phyloP scores from a whole-genome alignment of 2,888 invertebrate genomes.

The Aporophyla nigra region DNA sequence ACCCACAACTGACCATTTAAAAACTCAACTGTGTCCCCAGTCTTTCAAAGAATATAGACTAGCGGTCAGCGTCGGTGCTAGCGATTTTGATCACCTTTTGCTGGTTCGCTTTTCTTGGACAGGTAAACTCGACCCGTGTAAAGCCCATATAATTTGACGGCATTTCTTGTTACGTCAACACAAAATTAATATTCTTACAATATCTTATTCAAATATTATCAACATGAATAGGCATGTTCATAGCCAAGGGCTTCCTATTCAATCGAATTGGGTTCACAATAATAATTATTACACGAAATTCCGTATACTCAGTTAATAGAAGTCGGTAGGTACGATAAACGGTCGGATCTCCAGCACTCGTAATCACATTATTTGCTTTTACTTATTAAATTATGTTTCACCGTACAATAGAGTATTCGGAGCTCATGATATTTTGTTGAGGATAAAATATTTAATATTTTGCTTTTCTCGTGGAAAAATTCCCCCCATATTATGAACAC shows the following conservation, averaged over 20 bases:
- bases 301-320: constrained; percentile 18
- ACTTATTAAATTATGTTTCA: constrained; percentile 39
- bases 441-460: constrained; percentile 20
- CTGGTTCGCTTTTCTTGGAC: neutral
- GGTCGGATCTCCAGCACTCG: constrained; percentile 24
- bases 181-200: constrained; percentile 1
- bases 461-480: constrained; percentile 4
- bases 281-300: constrained; percentile 40
- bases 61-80: too few species aligned
- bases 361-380: constrained; percentile 39
- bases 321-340: constrained; percentile 13
- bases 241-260: constrained; percentile 36
- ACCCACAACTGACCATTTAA: neutral
- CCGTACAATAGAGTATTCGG: constrained; percentile 18
- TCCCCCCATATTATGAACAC: neutral
- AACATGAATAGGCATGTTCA: constrained; percentile 13
- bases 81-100: neutral
- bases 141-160: neutral
- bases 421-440: constrained; percentile 21
- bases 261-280: constrained; percentile 37
- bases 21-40: neutral
- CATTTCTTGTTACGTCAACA: neutral
- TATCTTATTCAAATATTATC: neutral
- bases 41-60: neutral
- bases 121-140: neutral